Base-by-base conservation (phyloP, 2,113 vertebrate species). In the Toxostoma redivivum region DNA sequence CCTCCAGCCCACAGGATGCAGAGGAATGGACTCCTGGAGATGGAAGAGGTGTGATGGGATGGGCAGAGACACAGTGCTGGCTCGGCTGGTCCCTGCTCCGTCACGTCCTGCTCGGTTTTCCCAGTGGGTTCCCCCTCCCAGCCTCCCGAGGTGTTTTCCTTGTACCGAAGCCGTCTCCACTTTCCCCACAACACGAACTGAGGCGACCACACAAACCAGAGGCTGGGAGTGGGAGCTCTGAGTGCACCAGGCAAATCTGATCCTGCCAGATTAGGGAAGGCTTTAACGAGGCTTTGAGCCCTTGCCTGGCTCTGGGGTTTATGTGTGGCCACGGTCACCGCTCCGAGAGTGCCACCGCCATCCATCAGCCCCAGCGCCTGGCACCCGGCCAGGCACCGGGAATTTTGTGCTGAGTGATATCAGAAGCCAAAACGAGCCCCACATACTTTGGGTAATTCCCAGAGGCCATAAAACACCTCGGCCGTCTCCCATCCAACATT, bases 351-450 rank as follows among this genome's bases (percentile, higher is more conserved):
- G 95, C 93, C 97, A 94, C 64, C 37, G 19, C 30, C 62, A 95
- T 96, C 60, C 92, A 92, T 96, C 95, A 95, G 90, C 93, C 64
- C 37, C 94, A 42, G 93, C 28, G 7, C 74, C 93, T 97, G 97
- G 96, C 95, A 64, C 83, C 50, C 8, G 0, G 90, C 97, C 96
- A 97, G 92, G 73, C 86, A 93, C 92, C 77, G 95, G 96, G 94
- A 96, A 96, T 97, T 97, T 87, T 95, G 96, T 96, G 96, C 96
- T 96, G 96, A 97, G 96, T 96, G 96, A 95, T 96, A 97, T 88
- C 96, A 97, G 96, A 95, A 96, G 95, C 74, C 20, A 2, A 94
- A 97, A 97, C 12, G 94, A 96, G 97, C 95, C 94, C 95, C 95
- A 69, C 92, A 88, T 95, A 92, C 95, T 78, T 94, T 4, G 93